Evolutionary conservation across 2,113 vertebrate species (phyloP).

Genomic region (Brachypodius melanocephalos): DNA sequence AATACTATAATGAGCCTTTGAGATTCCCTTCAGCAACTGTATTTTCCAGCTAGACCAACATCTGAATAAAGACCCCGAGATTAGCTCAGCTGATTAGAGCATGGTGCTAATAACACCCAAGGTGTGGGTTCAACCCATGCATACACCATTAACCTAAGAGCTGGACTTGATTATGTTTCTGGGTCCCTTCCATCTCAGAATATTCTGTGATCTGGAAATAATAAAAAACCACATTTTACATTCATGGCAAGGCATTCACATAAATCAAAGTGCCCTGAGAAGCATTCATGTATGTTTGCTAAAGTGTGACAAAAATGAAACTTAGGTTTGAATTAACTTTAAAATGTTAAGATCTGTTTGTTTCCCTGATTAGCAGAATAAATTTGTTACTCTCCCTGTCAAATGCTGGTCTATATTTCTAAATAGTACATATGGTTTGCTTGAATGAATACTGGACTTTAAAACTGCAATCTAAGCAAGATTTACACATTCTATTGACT

Average conservation of each 20-base stretch:
- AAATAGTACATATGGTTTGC: not conserved
- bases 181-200: not conserved
- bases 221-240: not conserved
- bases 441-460: not conserved
- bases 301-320: not conserved
- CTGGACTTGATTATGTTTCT: not conserved
- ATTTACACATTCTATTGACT: not conserved
- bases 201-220: not conserved
- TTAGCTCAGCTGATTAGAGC: not conserved
- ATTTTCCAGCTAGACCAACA: not conserved
- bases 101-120: not conserved
- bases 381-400: fast-evolving
- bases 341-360: not conserved
- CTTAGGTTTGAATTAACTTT: not conserved
- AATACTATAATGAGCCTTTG: not conserved
- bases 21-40: not conserved
- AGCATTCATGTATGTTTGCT: not conserved
- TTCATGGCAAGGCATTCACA: not conserved
- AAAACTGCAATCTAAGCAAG: not conserved
- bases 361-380: not conserved
- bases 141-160: not conserved
- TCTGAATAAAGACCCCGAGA: not conserved
- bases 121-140: not conserved
- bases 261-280: not conserved
- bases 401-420: not conserved